Evolutionary conservation across 53 echinoderm and acorn worm species (phyloP).

Genomic region (Echinometra lucunter): DNA sequence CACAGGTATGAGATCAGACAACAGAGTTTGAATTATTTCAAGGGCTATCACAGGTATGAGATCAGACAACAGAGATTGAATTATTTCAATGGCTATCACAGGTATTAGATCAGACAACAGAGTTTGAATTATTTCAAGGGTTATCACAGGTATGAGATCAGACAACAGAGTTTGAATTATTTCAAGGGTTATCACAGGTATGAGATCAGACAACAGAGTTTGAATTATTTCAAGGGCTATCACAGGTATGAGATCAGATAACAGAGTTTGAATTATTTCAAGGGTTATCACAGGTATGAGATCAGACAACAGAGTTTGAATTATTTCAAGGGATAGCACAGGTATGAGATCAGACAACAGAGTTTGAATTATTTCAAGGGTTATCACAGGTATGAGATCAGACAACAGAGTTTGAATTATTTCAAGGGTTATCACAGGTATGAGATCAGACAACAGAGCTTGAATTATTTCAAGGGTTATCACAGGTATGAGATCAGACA

Average conservation of each 20-base stretch:
- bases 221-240: slow-evolving; percentile 96
- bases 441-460: slow-evolving; percentile 90
- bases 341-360: slow-evolving; percentile 91
- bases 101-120: slow-evolving; percentile 91
- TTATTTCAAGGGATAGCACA: slow-evolving; percentile 98
- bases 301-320: slow-evolving; percentile 90
- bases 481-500: slow-evolving; percentile 94
- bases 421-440: slow-evolving; percentile 99
- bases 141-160: slow-evolving; percentile 94
- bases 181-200: slow-evolving; percentile 99
- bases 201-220: slow-evolving; percentile 90
- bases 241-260: slow-evolving; percentile 94
- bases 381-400: slow-evolving; percentile 94
- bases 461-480: slow-evolving; percentile 96
- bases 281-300: slow-evolving; percentile 98
- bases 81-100: slow-evolving; percentile 98
- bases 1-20: slow-evolving; percentile 94
- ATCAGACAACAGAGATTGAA: slow-evolving; percentile 90
- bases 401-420: slow-evolving; percentile 93
- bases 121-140: slow-evolving; percentile 96
- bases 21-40: slow-evolving; percentile 95
- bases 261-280: slow-evolving; percentile 95
- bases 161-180: slow-evolving; percentile 93
- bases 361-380: slow-evolving; percentile 96
- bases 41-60: slow-evolving; percentile 98